Conservation (phyloP, 1,140 invertebrate species). For the Ctenoplectra terminalis region DNA sequence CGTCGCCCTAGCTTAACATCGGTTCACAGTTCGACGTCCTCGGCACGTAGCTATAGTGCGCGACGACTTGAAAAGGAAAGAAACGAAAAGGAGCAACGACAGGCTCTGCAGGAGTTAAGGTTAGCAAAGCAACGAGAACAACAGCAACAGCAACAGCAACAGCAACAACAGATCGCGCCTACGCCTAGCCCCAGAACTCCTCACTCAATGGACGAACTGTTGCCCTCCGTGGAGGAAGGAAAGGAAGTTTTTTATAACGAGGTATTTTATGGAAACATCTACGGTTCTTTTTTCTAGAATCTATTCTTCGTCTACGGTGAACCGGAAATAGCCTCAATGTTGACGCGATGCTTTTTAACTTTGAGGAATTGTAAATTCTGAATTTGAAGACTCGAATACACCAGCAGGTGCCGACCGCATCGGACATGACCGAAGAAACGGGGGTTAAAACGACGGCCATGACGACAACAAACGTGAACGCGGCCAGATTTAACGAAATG, state of each 20-base stretch:
- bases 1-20: constrained; percentile 91
- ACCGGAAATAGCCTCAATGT: neutral
- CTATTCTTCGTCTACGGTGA: too few relatives aligned
- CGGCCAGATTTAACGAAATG: constrained; percentile 61
- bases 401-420: constrained; percentile 77
- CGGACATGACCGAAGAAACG: constrained; percentile 65
- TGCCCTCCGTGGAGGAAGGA: constrained; percentile 89
- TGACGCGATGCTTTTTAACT: neutral
- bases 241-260: constrained; percentile 84
- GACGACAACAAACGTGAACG: constrained; percentile 62
- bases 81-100: constrained; percentile 89
- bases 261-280: constrained; percentile 55
- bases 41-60: constrained; percentile 90
- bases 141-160: constrained; percentile 57
- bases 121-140: constrained; percentile 83
- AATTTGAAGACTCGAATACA: neutral
- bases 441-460: constrained; percentile 46
- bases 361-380: neutral
- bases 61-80: constrained; percentile 89
- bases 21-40: constrained; percentile 90
- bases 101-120: constrained; percentile 88
- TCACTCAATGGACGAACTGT: constrained; percentile 90
- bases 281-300: neutral
- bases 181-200: constrained; percentile 89
- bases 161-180: constrained; percentile 84